A percentile compares a stretch with the other conserved stretches of the same genome.
phyloP scores from a whole-genome alignment of 1,140 invertebrate species.

The Aethina tumida region DNA sequence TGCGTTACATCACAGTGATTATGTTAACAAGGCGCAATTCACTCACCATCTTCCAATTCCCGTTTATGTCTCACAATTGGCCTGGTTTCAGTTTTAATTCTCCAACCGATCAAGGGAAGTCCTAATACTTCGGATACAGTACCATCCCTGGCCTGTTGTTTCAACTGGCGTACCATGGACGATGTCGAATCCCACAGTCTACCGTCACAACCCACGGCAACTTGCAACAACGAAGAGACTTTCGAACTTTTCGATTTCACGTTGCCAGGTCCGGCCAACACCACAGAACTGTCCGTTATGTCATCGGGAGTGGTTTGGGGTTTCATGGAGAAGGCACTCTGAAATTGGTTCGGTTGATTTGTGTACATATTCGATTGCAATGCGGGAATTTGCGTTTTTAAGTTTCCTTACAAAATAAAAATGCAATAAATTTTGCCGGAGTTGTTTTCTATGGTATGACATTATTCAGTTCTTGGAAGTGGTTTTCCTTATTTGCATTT shows the following conservation, averaged over 20 bases:
- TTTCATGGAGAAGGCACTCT: slow-evolving; percentile 40
- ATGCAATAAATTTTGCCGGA: too few species aligned
- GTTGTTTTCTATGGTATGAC: too few species aligned
- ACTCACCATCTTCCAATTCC: slow-evolving; percentile 22
- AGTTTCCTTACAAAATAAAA: too few species aligned
- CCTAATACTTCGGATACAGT: slow-evolving; percentile 47
- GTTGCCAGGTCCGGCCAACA: slow-evolving; percentile 51
- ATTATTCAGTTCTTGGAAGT: too few species aligned
- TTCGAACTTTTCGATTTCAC: slow-evolving; percentile 38
- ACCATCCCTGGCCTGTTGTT: slow-evolving; percentile 47
- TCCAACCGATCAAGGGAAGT: slow-evolving; percentile 51
- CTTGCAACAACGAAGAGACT: slow-evolving; percentile 38
- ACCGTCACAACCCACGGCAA: slow-evolving; percentile 52
- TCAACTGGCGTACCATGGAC: slow-evolving; percentile 44
- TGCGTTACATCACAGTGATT: too few species aligned
- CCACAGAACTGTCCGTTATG: slow-evolving; percentile 36
- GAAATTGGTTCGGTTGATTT: too few species aligned
- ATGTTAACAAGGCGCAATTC: too few species aligned
- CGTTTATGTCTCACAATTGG: slow-evolving; percentile 21
- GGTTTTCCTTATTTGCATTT: too few species aligned
- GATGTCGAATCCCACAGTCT: slow-evolving; percentile 43
- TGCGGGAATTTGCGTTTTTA: too few species aligned
- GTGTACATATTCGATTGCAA: too few species aligned
- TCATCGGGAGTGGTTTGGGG: slow-evolving; percentile 30
- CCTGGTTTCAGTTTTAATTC: slow-evolving; percentile 38